Percentiles rank a stretch among this genome's conserved stretches.
These are phyloP conservation scores for Ameiurus melas DNA, from an alignment of 2,113 vertebrate species.

Conservation along the genomic window DNA sequence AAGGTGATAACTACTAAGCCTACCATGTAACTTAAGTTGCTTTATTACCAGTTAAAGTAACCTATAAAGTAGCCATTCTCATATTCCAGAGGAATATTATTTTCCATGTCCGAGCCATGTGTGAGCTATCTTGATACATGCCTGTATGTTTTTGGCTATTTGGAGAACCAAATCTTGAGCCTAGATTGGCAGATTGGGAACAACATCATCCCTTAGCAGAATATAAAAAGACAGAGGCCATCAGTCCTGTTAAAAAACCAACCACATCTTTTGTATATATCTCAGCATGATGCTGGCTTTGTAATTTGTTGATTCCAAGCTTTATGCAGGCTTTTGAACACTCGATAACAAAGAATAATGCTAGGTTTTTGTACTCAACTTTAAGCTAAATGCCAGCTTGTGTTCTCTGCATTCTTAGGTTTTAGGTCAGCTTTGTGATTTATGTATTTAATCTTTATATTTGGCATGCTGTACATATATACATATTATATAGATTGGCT, in stretches of 20 bases:
- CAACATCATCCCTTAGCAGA: background rate
- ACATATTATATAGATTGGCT: background rate
- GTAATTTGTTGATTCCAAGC: background rate
- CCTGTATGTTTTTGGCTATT: background rate
- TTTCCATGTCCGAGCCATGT: background rate
- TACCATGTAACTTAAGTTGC: background rate
- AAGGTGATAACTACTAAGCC: too few species aligned
- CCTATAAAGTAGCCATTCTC: background rate
- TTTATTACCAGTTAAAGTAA: background rate
- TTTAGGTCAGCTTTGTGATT: background rate
- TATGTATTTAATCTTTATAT: background rate
- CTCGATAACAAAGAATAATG: background rate
- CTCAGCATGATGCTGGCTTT: background rate
- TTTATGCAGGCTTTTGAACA: background rate
- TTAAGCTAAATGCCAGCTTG: background rate
- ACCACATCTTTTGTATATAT: background rate
- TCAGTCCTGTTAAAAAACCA: background rate
- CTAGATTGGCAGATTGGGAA: background rate
- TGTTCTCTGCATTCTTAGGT: background rate
- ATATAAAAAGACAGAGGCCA: background rate
- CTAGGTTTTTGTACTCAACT: background rate
- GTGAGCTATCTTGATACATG: background rate
- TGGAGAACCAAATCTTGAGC: background rate
- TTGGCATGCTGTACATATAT: background rate
- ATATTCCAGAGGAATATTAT: background rate